Base-by-base conservation (phyloP, 2,888 invertebrate genomes). In the Thumatha senex region DNA sequence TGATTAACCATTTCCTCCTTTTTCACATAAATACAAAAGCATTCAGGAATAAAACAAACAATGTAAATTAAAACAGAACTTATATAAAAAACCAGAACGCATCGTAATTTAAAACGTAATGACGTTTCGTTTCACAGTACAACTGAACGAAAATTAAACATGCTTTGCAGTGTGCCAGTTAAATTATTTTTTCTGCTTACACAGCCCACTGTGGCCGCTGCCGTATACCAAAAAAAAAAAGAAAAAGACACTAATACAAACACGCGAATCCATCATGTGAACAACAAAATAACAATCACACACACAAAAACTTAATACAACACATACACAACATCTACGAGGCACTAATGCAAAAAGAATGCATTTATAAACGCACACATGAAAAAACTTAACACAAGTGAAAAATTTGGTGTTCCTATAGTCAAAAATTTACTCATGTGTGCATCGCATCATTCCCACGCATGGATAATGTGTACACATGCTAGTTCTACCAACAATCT, bases 81-180 rank as follows among this genome's bases (percentile, higher is more conserved):
- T 81, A 84, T 77, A 76, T 24, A 73, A 78, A 11, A 84, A 86
- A 83, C 52, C 39, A 81, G 81, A 79, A 81, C 78, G 76, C 78
- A 84, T 82, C 82, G 89, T 87, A 89, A 89, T 89, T 89, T 89
- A 88, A 90, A 89, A 84, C 83, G 86, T 89, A 89, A 90, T 89
- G 89, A 88, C 89, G 87, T 87, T 86, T 86, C 88, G 86, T 89
- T 89, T 83, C 80, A 82, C 84, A 77, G 87, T 85, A 86, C 86
- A 86, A 86, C 82, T 86, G 84, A 87, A 84, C 89, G 88, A 89
- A 90, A 90, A 90, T 90, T 90, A 89, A 90, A 89, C 89, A 84
- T 82, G 80, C 76, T 82, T 78, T 84, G 81, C 84, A 82, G 81
- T 88, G 89, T 88, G 87, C 89, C 89, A 88, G 89, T 89, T 89